phyloP scores from a whole-genome alignment of 2,797 vertebrate species.

The Characodon lateralis region DNA sequence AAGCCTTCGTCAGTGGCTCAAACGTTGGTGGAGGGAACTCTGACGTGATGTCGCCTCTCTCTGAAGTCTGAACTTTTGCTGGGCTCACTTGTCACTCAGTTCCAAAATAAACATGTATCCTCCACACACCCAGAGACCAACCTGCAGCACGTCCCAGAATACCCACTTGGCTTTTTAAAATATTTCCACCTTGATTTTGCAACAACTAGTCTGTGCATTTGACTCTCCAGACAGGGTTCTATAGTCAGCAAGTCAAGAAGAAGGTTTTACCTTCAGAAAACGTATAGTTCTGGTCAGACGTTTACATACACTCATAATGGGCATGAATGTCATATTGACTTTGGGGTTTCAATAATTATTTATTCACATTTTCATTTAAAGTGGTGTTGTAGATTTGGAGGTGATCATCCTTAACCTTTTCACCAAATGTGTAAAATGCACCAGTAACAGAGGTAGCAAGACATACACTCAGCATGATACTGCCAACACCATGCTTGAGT shows the following conservation, averaged over 20 bases:
- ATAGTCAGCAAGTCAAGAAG: conserved; percentile 30
- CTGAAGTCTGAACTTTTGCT: conserved; percentile 40
- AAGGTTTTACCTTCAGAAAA: conserved; percentile 34
- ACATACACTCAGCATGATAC: neutral
- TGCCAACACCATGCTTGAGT: neutral
- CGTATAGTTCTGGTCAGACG: neutral
- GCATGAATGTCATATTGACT: neutral
- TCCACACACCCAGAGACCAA: conserved; percentile 55
- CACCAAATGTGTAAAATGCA: neutral
- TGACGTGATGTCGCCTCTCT: conserved; percentile 67
- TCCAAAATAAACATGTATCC: conserved; percentile 70
- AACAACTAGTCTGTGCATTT: conserved; percentile 44
- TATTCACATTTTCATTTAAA: neutral
- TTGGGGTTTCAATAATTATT: neutral
- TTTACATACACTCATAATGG: neutral
- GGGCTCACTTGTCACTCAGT: conserved; percentile 52
- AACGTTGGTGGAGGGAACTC: conserved; percentile 55
- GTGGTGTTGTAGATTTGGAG: neutral
- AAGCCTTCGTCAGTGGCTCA: conserved; percentile 64
- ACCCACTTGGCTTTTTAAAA: conserved; percentile 46
- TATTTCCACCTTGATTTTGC: conserved; percentile 52
- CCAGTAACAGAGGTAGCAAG: neutral
- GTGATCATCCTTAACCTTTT: neutral
- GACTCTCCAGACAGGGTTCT: conserved; percentile 35
- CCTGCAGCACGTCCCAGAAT: conserved; percentile 59